Evolutionary conservation across 2,113 vertebrate species (phyloP).

Genomic region (Naja naja): DNA sequence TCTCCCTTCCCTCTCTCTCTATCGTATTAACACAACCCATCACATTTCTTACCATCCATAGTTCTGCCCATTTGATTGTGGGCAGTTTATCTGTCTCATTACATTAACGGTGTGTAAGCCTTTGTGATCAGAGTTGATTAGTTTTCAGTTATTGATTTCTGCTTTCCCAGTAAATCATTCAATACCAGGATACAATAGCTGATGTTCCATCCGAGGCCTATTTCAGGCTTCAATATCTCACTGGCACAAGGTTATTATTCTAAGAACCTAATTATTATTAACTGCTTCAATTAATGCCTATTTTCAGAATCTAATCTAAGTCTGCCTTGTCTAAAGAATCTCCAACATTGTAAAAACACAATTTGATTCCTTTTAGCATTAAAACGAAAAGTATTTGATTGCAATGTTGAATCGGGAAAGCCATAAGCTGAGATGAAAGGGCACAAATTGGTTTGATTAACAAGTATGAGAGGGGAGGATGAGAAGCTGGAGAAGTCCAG

Average conservation of each 20-base stretch:
- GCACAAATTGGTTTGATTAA: neutral
- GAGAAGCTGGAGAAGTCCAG: too few relatives aligned
- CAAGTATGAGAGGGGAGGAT: neutral
- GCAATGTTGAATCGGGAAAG: neutral
- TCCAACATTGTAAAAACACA: neutral
- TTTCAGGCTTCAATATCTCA: constrained; percentile 11
- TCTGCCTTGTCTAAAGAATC: neutral
- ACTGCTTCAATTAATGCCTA: too few relatives aligned
- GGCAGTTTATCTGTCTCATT: neutral
- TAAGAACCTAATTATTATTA: neutral
- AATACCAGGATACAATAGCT: neutral
- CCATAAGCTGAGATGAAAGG: neutral
- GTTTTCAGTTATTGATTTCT: neutral
- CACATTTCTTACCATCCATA: neutral
- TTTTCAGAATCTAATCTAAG: neutral
- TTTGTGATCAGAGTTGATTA: neutral
- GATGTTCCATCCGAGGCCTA: constrained; percentile 2
- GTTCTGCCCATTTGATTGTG: neutral
- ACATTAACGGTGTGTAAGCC: neutral
- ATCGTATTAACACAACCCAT: too few relatives aligned
- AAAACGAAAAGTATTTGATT: neutral
- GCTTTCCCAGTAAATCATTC: neutral
- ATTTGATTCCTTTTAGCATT: neutral
- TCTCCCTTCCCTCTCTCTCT: too few relatives aligned
- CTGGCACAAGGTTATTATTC: neutral